Evolutionary conservation across 2,888 invertebrate species (phyloP).

Genomic region (Ceramica pisi): DNA sequence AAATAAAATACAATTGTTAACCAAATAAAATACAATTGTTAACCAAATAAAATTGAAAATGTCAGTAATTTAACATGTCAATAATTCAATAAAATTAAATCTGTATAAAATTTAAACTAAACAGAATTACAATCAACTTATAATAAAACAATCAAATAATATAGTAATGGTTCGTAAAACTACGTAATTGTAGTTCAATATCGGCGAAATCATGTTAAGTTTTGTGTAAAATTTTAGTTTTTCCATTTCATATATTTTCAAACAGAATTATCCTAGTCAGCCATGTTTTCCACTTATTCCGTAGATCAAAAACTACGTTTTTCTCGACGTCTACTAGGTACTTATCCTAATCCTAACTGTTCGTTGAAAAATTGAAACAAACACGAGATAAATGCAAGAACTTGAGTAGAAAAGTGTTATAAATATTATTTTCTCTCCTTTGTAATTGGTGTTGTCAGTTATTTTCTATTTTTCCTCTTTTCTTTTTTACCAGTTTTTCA

Average conservation of each 20-base stretch:
- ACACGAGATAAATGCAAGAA: conserved; percentile 77
- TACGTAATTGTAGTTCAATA: background rate
- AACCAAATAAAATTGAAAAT: no score
- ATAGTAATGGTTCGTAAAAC: background rate
- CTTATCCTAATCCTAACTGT: conserved; percentile 61
- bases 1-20: no score
- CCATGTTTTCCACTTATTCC: conserved; percentile 29
- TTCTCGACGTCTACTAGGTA: conserved; percentile 69
- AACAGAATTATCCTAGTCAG: background rate
- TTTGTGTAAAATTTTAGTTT: background rate
- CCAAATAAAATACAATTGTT: no score
- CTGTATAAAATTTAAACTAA: no score
- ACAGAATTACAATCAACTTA: no score
- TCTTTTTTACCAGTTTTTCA: conserved; percentile 62
- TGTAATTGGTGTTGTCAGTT: conserved; percentile 83
- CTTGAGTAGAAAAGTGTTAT: conserved; percentile 76
- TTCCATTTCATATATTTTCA: conserved; percentile 5
- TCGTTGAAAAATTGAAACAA: conserved; percentile 77
- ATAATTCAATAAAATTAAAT: no score
- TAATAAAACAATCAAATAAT: no score
- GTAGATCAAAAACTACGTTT: conserved; percentile 42
- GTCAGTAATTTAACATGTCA: no score
- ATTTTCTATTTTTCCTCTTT: conserved; percentile 79
- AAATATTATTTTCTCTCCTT: conserved; percentile 80
- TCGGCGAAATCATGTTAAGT: background rate